Percentiles rank a stretch among this genome's conserved stretches.
Evolutionary conservation across 2,797 vertebrate genomes (phyloP).

Genomic region (Potorous gilbertii): DNA sequence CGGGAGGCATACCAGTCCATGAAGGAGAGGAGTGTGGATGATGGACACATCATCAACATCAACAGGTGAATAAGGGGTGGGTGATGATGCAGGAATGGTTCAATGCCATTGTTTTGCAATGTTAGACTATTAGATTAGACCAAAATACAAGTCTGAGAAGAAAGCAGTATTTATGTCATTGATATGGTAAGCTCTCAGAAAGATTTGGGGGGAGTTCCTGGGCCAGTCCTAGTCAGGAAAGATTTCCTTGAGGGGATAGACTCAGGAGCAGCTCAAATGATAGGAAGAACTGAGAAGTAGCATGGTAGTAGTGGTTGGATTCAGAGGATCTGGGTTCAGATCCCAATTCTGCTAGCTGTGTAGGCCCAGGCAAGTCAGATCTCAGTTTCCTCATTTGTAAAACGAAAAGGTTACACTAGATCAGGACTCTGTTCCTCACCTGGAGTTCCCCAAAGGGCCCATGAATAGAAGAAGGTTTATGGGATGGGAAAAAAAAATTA

Average conservation of each 20-base stretch:
- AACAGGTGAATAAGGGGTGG: constrained; percentile 88
- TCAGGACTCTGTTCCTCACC: neutral
- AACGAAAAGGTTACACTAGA: neutral
- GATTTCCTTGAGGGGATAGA: neutral
- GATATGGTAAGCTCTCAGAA: neutral
- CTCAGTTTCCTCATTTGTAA: neutral
- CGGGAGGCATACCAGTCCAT: constrained; percentile 97
- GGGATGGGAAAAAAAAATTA: neutral
- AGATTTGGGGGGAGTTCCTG: neutral
- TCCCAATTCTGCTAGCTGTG: neutral
- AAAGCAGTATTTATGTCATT: neutral
- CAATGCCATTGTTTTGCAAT: constrained; percentile 14
- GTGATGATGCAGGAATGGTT: neutral
- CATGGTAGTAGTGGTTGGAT: neutral
- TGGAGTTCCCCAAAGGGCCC: neutral
- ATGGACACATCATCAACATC: constrained; percentile 98
- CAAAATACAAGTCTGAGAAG: neutral
- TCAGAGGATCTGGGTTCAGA: neutral
- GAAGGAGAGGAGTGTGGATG: constrained; percentile 94
- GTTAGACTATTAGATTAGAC: neutral
- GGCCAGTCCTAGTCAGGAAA: neutral
- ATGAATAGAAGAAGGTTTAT: neutral
- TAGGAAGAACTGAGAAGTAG: neutral
- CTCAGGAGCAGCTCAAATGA: neutral
- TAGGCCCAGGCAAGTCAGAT: neutral